These are phyloP conservation scores for Drosophila borborema DNA, from an alignment of 2,888 invertebrate species.

Conservation along the genomic window DNA sequence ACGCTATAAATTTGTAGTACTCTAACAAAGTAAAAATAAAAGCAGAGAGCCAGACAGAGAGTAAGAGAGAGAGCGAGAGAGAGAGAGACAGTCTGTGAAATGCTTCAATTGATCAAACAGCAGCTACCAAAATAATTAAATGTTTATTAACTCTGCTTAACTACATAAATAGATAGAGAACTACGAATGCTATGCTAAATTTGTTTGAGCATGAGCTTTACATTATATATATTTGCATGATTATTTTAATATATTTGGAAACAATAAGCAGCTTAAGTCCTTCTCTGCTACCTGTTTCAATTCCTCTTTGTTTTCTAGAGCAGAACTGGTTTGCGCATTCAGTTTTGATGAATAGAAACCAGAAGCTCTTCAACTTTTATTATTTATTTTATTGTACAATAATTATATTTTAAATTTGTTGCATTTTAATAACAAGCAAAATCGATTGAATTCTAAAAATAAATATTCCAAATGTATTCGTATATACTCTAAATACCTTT, in stretches of 20 bases:
- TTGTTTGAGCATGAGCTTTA: neutral
- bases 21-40: neutral
- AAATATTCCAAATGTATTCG: neutral
- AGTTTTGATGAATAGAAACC: no score
- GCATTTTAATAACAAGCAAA: neutral
- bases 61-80: no score
- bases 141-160: no score
- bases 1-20: slow-evolving; percentile 46
- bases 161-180: no score
- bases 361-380: no score
- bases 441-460: neutral
- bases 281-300: no score
- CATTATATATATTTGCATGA: no score
- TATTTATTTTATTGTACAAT: neutral
- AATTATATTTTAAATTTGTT: neutral
- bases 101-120: neutral
- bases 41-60: no score
- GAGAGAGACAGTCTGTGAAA: neutral
- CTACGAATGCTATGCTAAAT: neutral
- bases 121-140: neutral
- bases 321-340: no score
- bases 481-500: neutral
- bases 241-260: neutral
- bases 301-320: no score
- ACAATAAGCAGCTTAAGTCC: neutral